Conservation (phyloP, 2,113 vertebrate species). For the Antigone vipio region DNA sequence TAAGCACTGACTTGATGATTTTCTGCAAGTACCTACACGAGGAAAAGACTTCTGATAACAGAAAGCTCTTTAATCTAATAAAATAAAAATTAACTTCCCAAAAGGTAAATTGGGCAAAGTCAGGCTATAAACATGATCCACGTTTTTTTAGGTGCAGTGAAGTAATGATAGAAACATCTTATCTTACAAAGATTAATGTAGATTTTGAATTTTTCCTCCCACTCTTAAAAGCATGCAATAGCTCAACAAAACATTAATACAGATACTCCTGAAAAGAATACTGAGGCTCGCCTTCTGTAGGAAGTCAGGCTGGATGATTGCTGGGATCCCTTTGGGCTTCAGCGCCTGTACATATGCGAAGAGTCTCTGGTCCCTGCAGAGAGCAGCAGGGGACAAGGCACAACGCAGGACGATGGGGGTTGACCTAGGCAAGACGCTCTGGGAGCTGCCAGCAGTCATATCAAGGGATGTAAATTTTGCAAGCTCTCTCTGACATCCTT, state of each 20-base stretch:
- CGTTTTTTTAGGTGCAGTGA: background rate
- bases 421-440: background rate
- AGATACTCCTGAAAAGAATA: background rate
- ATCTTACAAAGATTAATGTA: background rate
- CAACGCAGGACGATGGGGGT: background rate
- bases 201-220: background rate
- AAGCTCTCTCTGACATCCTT: background rate
- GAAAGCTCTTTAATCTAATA: background rate
- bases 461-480: background rate
- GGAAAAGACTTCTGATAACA: background rate
- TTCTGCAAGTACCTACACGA: background rate
- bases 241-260: background rate
- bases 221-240: background rate
- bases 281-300: background rate
- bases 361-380: background rate
- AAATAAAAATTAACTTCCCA: background rate
- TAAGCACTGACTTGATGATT: background rate
- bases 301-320: background rate
- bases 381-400: background rate
- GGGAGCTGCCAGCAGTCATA: background rate
- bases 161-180: background rate
- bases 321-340: background rate
- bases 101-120: background rate
- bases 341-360: background rate
- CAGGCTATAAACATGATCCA: background rate